phyloP scores from a whole-genome alignment of 2,113 vertebrate species.

The Pogonocichla stellata region DNA sequence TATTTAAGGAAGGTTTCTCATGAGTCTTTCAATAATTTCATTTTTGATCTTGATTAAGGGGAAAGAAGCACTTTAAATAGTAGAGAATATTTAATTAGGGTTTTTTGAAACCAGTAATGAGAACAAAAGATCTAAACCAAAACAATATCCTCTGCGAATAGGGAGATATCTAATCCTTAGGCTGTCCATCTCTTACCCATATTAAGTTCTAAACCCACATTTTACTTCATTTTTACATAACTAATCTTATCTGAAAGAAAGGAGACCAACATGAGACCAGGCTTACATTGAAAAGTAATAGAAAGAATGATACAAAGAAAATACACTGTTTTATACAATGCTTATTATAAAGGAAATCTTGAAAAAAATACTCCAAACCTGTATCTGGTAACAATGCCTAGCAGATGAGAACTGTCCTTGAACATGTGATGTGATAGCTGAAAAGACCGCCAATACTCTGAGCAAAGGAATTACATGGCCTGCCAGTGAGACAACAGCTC shows the following conservation, averaged over 20 bases:
- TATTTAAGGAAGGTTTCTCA: neutral
- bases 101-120: neutral
- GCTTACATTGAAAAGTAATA: neutral
- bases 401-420: neutral
- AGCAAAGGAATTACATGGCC: neutral
- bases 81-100: neutral
- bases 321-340: neutral
- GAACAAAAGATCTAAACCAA: neutral
- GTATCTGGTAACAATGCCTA: neutral
- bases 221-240: neutral
- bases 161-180: neutral
- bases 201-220: neutral
- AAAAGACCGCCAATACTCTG: neutral
- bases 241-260: neutral
- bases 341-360: neutral
- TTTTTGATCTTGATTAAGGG: neutral
- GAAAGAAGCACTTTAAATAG: neutral
- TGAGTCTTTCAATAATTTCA: neutral
- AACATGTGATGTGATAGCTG: neutral
- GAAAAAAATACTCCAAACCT: neutral
- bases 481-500: neutral
- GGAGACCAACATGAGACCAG: neutral
- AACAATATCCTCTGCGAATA: neutral
- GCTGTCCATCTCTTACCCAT: neutral
- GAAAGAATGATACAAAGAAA: neutral